Conservation (phyloP, 2,888 invertebrate genomes). For the Aspidapion aeneum region DNA sequence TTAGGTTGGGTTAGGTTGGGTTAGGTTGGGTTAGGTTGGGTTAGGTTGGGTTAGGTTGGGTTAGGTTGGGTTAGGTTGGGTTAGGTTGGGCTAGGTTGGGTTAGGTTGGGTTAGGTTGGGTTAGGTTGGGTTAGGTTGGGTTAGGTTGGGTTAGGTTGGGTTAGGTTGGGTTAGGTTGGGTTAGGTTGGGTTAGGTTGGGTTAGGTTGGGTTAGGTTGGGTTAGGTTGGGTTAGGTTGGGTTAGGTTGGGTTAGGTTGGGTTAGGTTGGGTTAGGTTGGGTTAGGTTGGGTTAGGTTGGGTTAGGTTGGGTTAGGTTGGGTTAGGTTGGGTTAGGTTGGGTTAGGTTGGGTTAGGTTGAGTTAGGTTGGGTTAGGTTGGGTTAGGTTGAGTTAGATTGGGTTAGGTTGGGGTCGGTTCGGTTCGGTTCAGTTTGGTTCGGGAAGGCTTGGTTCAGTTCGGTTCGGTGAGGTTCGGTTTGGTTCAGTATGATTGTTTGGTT, state of each 20-base stretch:
- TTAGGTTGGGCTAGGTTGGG: slow-evolving; percentile 19
- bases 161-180: background rate
- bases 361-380: slow-evolving; percentile 25
- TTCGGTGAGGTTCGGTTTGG: slow-evolving; percentile 18
- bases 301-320: slow-evolving; percentile 37
- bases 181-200: background rate
- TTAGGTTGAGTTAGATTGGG: slow-evolving; percentile 24
- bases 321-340: slow-evolving; percentile 11
- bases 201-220: slow-evolving; percentile 5
- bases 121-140: slow-evolving; percentile 6
- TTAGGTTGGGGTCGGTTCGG: slow-evolving; percentile 10
- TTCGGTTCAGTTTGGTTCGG: slow-evolving; percentile 6
- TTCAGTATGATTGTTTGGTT: slow-evolving; percentile 1
- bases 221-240: background rate
- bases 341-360: slow-evolving; percentile 22
- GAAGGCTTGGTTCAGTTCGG: slow-evolving; percentile 11
- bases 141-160: slow-evolving; percentile 45
- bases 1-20: slow-evolving; percentile 16
- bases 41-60: background rate
- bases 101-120: slow-evolving; percentile 10
- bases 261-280: slow-evolving; percentile 10
- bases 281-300: slow-evolving; percentile 9
- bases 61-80: slow-evolving; percentile 14
- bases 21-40: slow-evolving; percentile 22
- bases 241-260: slow-evolving; percentile 1